Conservation (phyloP, 2,113 vertebrate species). For the Caracal caracal region DNA sequence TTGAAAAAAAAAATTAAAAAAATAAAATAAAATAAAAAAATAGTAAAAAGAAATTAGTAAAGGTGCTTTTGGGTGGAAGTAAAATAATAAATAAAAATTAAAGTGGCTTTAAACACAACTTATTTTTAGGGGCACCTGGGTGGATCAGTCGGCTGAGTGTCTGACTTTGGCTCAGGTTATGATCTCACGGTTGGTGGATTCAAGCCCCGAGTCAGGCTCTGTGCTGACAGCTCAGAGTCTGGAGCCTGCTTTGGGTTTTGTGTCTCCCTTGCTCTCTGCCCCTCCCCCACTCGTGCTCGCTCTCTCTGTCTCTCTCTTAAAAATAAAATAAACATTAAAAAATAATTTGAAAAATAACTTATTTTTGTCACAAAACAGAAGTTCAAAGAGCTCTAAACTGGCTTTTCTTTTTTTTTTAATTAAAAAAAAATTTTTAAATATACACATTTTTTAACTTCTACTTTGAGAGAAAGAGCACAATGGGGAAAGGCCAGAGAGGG, state of each 20-base stretch:
- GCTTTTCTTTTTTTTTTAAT: not conserved
- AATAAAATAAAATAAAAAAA: not conserved
- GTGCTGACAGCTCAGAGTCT: no score
- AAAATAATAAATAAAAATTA: not conserved
- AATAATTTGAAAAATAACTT: not conserved
- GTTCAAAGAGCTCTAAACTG: not conserved
- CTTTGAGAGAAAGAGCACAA: no score
- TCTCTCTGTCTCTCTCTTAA: not conserved
- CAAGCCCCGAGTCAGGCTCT: not conserved
- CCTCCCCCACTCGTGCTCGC: not conserved
- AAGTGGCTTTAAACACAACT: not conserved
- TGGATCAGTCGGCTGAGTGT: not conserved
- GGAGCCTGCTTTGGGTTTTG: not conserved
- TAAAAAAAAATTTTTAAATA: fast-evolving
- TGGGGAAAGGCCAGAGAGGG: no score
- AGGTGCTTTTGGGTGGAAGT: not conserved
- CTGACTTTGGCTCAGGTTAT: not conserved
- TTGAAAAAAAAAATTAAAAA: not conserved
- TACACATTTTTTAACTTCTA: no score
- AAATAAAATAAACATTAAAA: not conserved
- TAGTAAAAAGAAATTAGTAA: not conserved
- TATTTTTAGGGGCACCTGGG: not conserved
- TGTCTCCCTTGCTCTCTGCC: not conserved
- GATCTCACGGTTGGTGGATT: not conserved
- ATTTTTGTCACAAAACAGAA: slow-evolving; percentile 27